A percentile compares a stretch with the other conserved stretches of the same genome.
phyloP scores from a whole-genome alignment of 2,797 vertebrate species.

The Enteromius thamalakanensis region DNA sequence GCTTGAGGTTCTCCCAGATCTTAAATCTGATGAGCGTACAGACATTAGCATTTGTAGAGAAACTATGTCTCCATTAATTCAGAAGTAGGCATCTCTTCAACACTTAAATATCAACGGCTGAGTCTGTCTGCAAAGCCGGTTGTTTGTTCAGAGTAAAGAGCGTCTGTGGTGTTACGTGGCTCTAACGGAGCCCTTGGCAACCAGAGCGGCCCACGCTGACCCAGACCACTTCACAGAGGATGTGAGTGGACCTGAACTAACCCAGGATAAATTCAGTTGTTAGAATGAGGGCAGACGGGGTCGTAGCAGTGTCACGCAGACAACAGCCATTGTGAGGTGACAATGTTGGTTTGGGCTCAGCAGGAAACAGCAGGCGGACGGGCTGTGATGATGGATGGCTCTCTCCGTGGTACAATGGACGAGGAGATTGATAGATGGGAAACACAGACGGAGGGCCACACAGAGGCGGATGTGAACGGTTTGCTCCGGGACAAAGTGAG shows the following conservation, averaged over 20 bases:
- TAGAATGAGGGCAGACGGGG: conserved; percentile 68
- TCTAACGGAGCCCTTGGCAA: conserved; percentile 68
- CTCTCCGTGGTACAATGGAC: conserved; percentile 69
- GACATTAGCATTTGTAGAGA: conserved; percentile 41
- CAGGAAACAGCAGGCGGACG: conserved; percentile 68
- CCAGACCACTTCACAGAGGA: conserved; percentile 57
- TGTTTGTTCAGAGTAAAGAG: conserved; percentile 70
- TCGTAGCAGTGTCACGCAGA: conserved; percentile 63
- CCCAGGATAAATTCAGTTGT: conserved; percentile 70
- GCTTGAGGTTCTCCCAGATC: conserved; percentile 21
- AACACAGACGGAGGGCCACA: conserved; percentile 63
- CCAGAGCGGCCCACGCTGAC: conserved; percentile 65
- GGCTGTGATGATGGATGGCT: conserved; percentile 72
- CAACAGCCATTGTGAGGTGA: conserved; percentile 67
- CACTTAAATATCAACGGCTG: conserved; percentile 65
- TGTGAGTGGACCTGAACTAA: conserved; percentile 59
- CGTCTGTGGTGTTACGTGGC: conserved; percentile 61
- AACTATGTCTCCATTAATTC: conserved; percentile 48
- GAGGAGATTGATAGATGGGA: conserved; percentile 76
- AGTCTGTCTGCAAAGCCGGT: conserved; percentile 59
- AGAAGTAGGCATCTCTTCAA: conserved; percentile 43
- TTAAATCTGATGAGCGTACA: conserved; percentile 34
- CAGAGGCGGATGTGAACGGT: conserved; percentile 75
- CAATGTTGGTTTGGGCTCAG: conserved; percentile 65
- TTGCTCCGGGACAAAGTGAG: conserved; percentile 63